phyloP scores from a whole-genome alignment of 2,797 vertebrate species.

The Mormyrops boulengeri region DNA sequence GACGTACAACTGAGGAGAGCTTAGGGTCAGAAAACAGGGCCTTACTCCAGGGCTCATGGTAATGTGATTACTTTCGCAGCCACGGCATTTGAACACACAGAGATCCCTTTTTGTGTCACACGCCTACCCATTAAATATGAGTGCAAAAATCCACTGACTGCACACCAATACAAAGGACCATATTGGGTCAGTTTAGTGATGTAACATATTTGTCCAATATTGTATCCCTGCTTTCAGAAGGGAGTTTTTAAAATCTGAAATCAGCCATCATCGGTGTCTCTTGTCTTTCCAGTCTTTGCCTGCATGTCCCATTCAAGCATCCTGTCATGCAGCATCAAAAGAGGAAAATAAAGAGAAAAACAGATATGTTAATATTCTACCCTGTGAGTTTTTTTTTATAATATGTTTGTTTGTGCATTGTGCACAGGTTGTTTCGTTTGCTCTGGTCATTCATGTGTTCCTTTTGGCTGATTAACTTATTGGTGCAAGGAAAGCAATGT shows the following conservation, averaged over 20 bases:
- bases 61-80: not conserved
- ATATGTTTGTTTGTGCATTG: not conserved
- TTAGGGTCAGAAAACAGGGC: not conserved
- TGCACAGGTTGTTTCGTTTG: not conserved
- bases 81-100: not conserved
- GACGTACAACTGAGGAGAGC: not conserved
- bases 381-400: constrained; percentile 67
- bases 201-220: not conserved
- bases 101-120: not conserved
- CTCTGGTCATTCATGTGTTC: not conserved
- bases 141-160: not conserved
- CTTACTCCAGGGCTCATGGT: not conserved
- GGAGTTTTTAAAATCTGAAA: not conserved
- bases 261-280: not conserved
- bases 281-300: constrained; percentile 72
- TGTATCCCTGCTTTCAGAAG: not conserved
- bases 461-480: not conserved
- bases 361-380: constrained; percentile 96
- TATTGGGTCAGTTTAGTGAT: not conserved
- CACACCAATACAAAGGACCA: not conserved
- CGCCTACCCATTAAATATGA: not conserved
- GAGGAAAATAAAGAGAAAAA: constrained; percentile 99
- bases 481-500: not conserved
- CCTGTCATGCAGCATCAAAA: constrained; percentile 93
- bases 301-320: constrained; percentile 91